phyloP scores from a whole-genome alignment of 1,140 invertebrate species.

The Drosophila aff. region DNA sequence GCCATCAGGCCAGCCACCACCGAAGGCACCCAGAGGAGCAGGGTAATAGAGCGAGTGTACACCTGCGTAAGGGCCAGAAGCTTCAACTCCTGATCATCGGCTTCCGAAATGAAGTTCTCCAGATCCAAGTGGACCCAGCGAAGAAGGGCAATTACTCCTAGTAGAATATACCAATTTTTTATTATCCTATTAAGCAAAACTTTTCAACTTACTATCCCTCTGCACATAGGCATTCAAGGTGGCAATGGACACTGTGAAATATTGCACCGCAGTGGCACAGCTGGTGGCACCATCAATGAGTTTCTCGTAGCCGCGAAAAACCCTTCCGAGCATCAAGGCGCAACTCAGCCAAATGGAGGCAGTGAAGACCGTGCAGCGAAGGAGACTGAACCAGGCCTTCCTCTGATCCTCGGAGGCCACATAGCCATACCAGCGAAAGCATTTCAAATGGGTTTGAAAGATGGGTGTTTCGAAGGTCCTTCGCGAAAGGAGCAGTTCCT shows the following conservation, averaged over 20 bases:
- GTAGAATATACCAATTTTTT: neutral
- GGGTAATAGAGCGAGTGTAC: constrained; percentile 58
- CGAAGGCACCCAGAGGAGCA: constrained; percentile 66
- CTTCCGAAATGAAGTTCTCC: constrained; percentile 21
- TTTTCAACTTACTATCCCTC: constrained; percentile 48
- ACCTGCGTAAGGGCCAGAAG: constrained; percentile 38
- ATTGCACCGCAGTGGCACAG: constrained; percentile 71
- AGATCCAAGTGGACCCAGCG: constrained; percentile 49
- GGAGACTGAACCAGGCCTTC: constrained; percentile 36
- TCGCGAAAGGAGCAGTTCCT: constrained; percentile 48
- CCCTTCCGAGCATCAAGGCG: constrained; percentile 46
- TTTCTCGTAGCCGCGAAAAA: constrained; percentile 58
- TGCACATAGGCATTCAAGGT: constrained; percentile 65
- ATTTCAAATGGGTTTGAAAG: constrained; percentile 51
- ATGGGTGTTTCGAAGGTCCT: constrained; percentile 52
- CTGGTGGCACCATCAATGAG: constrained; percentile 69
- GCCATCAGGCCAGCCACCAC: constrained; percentile 67
- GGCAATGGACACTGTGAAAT: constrained; percentile 65
- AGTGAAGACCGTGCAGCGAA: constrained; percentile 69
- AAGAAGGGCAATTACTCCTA: constrained; percentile 57
- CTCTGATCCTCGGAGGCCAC: constrained; percentile 54
- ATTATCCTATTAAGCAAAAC: neutral
- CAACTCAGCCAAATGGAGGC: constrained; percentile 70
- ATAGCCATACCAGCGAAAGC: constrained; percentile 70
- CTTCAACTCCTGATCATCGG: constrained; percentile 45